Evolutionary conservation across 2,113 vertebrate genomes (phyloP).

Genomic region (Dicrurus megarhynchus): DNA sequence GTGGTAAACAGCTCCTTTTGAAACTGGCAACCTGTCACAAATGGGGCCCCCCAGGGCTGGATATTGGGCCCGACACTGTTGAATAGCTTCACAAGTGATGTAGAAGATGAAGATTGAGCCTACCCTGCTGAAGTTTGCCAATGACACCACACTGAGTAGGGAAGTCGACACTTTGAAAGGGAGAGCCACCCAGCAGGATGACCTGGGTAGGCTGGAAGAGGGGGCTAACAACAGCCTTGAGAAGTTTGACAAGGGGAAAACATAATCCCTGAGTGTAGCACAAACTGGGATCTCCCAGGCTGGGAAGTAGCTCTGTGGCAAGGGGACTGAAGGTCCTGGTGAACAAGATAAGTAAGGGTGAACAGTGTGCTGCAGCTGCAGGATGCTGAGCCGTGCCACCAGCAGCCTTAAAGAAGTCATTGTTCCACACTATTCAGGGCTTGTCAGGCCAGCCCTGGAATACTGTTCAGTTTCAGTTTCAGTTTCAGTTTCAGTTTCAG

Average conservation of each 20-base stretch:
- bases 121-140: not conserved
- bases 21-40: not conserved
- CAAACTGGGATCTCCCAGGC: not conserved
- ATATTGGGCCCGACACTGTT: fast-evolving
- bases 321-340: not conserved
- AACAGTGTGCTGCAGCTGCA: not conserved
- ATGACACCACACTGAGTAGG: no score
- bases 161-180: not conserved
- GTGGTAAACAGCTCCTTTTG: not conserved
- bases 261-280: no score
- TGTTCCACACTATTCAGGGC: not conserved
- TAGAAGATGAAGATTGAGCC: no score
- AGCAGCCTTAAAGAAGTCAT: not conserved
- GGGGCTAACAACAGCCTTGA: not conserved
- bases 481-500: not conserved
- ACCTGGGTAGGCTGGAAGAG: not conserved
- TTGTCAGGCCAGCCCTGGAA: not conserved
- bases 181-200: not conserved
- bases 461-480: not conserved
- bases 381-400: not conserved
- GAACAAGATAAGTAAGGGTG: no score
- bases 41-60: fast-evolving
- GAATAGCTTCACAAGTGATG: not conserved
- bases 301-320: not conserved
- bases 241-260: not conserved